Percentiles rank a stretch among this genome's conserved stretches.
Evolutionary conservation across 2,888 invertebrate genomes (phyloP).

Genomic region (Eupithecia subumbrata): DNA sequence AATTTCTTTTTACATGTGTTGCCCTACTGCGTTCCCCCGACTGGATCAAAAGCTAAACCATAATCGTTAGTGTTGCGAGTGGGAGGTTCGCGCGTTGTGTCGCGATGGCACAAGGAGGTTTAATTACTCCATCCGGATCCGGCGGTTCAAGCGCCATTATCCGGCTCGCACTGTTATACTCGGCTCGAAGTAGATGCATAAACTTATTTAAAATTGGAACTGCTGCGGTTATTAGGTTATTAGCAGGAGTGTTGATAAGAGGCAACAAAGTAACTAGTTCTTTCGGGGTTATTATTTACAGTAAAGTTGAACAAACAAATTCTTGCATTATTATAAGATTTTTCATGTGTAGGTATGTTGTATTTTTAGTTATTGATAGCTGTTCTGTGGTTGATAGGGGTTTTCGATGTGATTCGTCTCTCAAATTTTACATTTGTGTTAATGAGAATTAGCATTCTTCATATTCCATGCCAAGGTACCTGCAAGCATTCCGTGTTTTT

Average conservation of each 20-base stretch:
- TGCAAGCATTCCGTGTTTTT: not conserved
- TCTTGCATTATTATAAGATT: too few species aligned
- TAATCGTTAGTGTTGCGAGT: constrained; percentile 54
- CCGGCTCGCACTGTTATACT: constrained; percentile 17
- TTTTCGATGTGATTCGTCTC: too few species aligned
- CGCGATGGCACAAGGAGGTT: constrained; percentile 54
- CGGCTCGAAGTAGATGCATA: constrained; percentile 13
- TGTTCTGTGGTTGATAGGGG: too few species aligned
- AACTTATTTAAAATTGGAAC: constrained; percentile 1
- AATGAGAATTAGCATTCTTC: too few species aligned
- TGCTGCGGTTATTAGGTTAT: not conserved
- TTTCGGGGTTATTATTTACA: not conserved
- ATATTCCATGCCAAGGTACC: too few species aligned
- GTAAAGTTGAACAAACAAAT: not conserved
- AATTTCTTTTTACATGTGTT: not conserved
- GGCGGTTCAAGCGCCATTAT: constrained; percentile 20
- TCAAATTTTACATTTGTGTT: too few species aligned
- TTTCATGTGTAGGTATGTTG: too few species aligned
- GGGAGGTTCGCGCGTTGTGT: constrained; percentile 44
- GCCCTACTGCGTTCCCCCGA: constrained; percentile 17
- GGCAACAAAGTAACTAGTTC: not conserved
- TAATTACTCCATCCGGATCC: constrained; percentile 57
- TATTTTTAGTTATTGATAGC: too few species aligned
- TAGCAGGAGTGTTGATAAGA: not conserved
- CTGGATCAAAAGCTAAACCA: constrained; percentile 40